A percentile compares a stretch with the other conserved stretches of the same genome.
phyloP scores from a whole-genome alignment of 2,113 vertebrate genomes.

The Gnathonemus echidnorhynchus region DNA sequence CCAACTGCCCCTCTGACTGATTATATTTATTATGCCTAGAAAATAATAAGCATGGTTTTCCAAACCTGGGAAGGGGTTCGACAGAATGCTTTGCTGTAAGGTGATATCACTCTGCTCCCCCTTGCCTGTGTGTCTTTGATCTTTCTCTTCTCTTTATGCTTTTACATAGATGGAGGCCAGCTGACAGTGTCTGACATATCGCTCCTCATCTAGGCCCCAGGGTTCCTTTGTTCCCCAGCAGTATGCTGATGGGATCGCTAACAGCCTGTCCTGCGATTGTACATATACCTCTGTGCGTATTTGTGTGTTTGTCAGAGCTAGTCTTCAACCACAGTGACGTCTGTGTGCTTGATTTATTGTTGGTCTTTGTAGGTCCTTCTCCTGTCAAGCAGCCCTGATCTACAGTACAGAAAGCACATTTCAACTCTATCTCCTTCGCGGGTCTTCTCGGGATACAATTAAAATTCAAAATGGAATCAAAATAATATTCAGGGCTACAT shows the following conservation, averaged over 20 bases:
- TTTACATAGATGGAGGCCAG: neutral
- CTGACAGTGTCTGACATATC: neutral
- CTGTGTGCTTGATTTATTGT: neutral
- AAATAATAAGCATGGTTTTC: neutral
- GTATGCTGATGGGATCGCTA: neutral
- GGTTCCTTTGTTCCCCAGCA: neutral
- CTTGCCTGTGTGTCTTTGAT: neutral
- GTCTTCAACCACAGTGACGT: neutral
- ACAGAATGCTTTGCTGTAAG: neutral
- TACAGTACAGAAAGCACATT: neutral
- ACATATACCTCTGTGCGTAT: no score
- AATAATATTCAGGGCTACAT: neutral
- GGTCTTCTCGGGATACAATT: neutral
- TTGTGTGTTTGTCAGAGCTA: neutral
- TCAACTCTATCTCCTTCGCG: neutral
- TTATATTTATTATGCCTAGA: neutral
- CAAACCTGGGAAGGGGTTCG: neutral
- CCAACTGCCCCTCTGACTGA: neutral
- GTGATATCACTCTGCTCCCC: neutral
- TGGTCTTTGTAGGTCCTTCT: neutral
- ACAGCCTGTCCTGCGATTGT: neutral
- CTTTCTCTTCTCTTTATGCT: neutral
- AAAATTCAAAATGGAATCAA: neutral
- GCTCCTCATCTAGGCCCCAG: neutral
- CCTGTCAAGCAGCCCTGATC: neutral